These are phyloP conservation scores for Suricata suricatta DNA, from an alignment of 2,113 vertebrate genomes.

Conservation along the genomic window DNA sequence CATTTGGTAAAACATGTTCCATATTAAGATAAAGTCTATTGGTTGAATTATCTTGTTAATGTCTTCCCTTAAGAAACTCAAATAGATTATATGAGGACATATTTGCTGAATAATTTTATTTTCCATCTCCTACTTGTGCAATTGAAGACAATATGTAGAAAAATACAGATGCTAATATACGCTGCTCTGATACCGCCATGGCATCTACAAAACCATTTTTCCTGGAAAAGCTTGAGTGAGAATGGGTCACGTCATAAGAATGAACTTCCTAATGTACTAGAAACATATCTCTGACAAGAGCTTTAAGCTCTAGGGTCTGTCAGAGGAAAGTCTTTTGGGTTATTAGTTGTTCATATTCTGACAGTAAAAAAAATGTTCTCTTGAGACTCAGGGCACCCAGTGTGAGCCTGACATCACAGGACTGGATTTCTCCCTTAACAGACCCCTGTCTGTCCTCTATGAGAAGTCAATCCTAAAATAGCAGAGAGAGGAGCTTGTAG, in stretches of 20 bases:
- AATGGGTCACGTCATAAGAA: constrained; percentile 45
- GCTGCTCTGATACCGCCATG: background rate
- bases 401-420: constrained; percentile 68
- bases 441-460: constrained; percentile 28
- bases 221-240: background rate
- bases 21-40: background rate
- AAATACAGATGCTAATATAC: background rate
- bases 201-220: background rate
- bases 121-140: background rate
- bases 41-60: background rate
- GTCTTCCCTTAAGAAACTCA: background rate
- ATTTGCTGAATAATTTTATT: background rate
- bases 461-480: constrained; percentile 51
- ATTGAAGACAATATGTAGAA: background rate
- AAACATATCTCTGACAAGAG: constrained; percentile 63
- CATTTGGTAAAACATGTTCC: background rate
- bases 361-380: constrained; percentile 71
- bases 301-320: constrained; percentile 61
- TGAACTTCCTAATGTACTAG: constrained; percentile 41
- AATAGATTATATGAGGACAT: background rate
- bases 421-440: constrained; percentile 69
- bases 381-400: constrained; percentile 66
- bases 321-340: constrained; percentile 77
- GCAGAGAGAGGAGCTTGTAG: constrained; percentile 53
- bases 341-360: constrained; percentile 77